Base-by-base conservation (phyloP, 1,140 invertebrate genomes). In the Sinella curviseta region DNA sequence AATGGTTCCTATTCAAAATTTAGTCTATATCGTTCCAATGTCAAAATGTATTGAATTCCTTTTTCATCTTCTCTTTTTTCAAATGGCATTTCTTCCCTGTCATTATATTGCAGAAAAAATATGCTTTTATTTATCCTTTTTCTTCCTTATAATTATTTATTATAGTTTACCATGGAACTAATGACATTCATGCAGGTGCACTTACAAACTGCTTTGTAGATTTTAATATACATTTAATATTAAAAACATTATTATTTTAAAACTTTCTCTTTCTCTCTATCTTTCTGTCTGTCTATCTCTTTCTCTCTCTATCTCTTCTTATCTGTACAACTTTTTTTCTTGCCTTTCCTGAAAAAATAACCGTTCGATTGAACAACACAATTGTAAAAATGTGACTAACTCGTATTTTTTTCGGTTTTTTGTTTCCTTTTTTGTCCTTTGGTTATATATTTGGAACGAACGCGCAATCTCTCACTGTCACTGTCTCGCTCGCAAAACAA, bases 111-210 rank as follows among this genome's bases (percentile, higher is more conserved):
- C 14, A 60, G 24, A 60, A 60, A 26, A 60, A 60, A 60, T 2
- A 24, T 31, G 65, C 65, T 70, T 70, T 70, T 70, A 70, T 70
- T 70, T 70, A 70, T 70, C 65, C 65, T 70, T 60, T n/a, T 60
- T 33, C 65, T 70, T 70, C 57, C 57, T 65, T 65, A 65, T 65
- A 65, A 70, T 70, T 70, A 70, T 31, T 70, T 70, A 33, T 70
- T 70, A 70, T 70, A 70, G 65, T 70, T 70, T 70, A 70, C 65
- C 65, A 70, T 70, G 65, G 65, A 70, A 70, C 65, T 70, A 70
- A 70, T 70, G 65, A 70, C 65, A 70, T 70, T 70, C 65, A 70
- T 70, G 65, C 65, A 70, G 65, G 65, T 70, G 65, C 65, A 70
- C 65, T 70, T 33, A 70, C 57, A 65, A 65, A 65, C 65, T 24